Base-by-base conservation (phyloP, 2,113 vertebrate genomes). In the Pungitius pungitius region DNA sequence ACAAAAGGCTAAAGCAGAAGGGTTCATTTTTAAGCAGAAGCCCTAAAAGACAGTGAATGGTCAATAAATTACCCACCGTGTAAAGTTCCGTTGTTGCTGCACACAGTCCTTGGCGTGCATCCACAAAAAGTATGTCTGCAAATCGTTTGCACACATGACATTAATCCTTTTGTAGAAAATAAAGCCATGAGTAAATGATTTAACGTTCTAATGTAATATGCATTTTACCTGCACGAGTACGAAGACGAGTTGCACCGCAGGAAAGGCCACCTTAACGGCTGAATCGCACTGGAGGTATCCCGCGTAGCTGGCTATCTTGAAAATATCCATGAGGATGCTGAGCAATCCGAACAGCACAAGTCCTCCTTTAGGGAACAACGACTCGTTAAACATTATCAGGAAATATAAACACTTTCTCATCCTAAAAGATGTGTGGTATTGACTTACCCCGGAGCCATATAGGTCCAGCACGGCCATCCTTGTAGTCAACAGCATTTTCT, bases 91-190 rank as follows among this genome's bases (percentile, higher is more conserved):
- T 86, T 98, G 95, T 17, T 91, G 60, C 0, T 99, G 97, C 43
- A 95, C 80, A 13, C 97, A 99, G 83, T 97, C 96, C 87, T 96
- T 97, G 45, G 96, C 92, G 11, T 97, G 95, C 39, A 95, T 54
- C 95, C 98, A 99, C 40, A 99, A 90, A 68, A 98, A 96, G 82
- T 96, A 98, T 0, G 97, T 97, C 98, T 99, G 91, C 72, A 90
- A 92, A 78, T 45, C 14, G 2, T 80, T 61, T 60, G 26, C 0
- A 62, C 8, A 61, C 33, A 0, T 49, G 13, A 20, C 51, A 5
- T 64, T 18, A 51, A 63, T 42, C 69, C 30, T 47, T 49, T 69
- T 69, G 18, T 14, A 59, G 8, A 8, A 5, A 35, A 12, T n/a
- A 15, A 33, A 47, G 3, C 35, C 4, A 15, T 18, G 0, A 33